These are phyloP conservation scores for Euwallacea fornicatus DNA, from an alignment of 1,140 invertebrate species.

Conservation along the genomic window DNA sequence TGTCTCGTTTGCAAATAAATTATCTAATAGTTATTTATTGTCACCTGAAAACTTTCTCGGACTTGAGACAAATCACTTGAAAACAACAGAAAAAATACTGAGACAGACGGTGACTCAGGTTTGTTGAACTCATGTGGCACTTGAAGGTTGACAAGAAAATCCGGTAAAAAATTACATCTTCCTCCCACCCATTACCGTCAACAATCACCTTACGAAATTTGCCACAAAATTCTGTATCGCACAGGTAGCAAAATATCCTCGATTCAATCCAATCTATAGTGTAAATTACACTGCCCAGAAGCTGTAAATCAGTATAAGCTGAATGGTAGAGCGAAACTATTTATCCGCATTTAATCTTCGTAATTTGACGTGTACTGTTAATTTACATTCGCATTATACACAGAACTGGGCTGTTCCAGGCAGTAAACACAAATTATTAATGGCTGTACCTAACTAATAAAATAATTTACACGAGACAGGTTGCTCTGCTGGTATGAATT, in stretches of 20 bases:
- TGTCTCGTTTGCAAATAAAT: slow-evolving; percentile 6
- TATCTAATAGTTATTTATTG: not conserved
- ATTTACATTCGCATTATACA: slow-evolving; percentile 9
- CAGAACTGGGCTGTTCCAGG: no score
- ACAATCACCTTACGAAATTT: not conserved
- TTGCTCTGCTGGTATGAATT: no score
- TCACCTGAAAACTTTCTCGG: not conserved
- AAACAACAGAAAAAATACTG: not conserved
- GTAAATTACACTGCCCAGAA: not conserved
- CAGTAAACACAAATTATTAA: no score
- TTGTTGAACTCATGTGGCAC: not conserved
- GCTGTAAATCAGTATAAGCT: not conserved
- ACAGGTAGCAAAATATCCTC: not conserved
- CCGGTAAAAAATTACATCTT: slow-evolving; percentile 2
- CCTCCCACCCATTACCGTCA: not conserved
- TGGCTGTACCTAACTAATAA: no score
- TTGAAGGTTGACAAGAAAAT: slow-evolving; percentile 7
- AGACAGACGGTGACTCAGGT: not conserved
- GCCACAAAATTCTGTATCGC: not conserved
- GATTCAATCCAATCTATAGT: not conserved
- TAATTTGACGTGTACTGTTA: slow-evolving; percentile 5
- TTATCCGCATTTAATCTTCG: slow-evolving; percentile 8
- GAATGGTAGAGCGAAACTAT: not conserved
- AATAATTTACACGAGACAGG: no score
- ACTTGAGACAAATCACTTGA: not conserved